phyloP scores from a whole-genome alignment of 2,888 invertebrate species.

The Leptopilina syphax region DNA sequence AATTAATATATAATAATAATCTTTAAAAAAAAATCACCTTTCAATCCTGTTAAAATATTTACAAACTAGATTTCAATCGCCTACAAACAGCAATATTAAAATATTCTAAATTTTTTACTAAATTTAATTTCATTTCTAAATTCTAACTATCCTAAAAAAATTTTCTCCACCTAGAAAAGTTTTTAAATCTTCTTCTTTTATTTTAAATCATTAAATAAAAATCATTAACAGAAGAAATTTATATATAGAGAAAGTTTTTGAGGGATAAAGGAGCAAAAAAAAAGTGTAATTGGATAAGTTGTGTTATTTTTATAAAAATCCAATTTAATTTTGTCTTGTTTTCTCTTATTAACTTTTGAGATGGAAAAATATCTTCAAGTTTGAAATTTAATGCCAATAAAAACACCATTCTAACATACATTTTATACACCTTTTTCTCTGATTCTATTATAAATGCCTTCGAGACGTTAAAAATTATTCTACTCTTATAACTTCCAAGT shows the following conservation, averaged over 20 bases:
- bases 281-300: not conserved
- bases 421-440: constrained; percentile 3
- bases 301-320: not conserved
- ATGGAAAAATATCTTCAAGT: constrained; percentile 7
- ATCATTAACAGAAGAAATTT: not conserved
- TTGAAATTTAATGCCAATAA: constrained; percentile 12
- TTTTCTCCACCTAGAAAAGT: too few relatives aligned
- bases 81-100: too few relatives aligned
- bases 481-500: not conserved
- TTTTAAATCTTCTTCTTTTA: too few relatives aligned
- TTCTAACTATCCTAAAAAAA: too few relatives aligned
- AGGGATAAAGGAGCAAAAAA: not conserved
- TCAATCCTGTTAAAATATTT: too few relatives aligned
- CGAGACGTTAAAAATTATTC: not conserved
- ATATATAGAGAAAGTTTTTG: constrained; percentile 2
- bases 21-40: too few relatives aligned
- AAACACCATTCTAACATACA: constrained; percentile 2
- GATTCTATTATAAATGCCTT: constrained; percentile 3
- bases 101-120: too few relatives aligned
- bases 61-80: too few relatives aligned
- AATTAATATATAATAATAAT: too few relatives aligned
- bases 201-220: too few relatives aligned
- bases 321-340: constrained; percentile 11
- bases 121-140: too few relatives aligned
- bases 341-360: constrained; percentile 2